phyloP scores from a whole-genome alignment of 2,888 invertebrate genomes.

The Nezara viridula region DNA sequence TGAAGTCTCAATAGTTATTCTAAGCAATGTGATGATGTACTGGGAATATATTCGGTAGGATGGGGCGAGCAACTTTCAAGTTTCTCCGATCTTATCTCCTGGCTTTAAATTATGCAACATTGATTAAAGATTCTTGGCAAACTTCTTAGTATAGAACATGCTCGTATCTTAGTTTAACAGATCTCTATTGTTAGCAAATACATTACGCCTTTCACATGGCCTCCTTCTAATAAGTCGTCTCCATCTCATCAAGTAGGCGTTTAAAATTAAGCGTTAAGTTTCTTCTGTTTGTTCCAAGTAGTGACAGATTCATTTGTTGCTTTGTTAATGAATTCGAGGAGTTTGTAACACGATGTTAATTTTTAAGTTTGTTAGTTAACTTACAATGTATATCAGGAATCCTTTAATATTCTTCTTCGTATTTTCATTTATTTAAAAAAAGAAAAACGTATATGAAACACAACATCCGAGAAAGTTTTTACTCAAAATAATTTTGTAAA shows the following conservation, averaged over 20 bases:
- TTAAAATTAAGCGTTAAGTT: not conserved
- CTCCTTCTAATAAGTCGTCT: constrained; percentile 6
- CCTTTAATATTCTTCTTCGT: too few species aligned
- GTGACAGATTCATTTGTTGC: not conserved
- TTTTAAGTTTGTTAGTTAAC: too few species aligned
- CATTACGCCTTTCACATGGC: constrained; percentile 9
- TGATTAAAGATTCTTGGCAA: constrained; percentile 27
- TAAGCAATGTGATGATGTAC: not conserved
- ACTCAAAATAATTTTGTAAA: too few species aligned
- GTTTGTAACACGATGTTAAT: too few species aligned
- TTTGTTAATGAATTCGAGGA: not conserved
- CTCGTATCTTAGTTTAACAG: constrained; percentile 18
- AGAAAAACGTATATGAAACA: too few species aligned
- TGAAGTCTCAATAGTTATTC: not conserved
- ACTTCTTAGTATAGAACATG: constrained; percentile 12
- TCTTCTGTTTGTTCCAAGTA: not conserved
- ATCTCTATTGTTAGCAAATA: constrained; percentile 31
- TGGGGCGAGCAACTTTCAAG: not conserved
- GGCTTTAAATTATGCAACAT: constrained; percentile 27
- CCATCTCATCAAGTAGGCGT: constrained; percentile 9
- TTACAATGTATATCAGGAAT: too few species aligned
- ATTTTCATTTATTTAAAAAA: too few species aligned
- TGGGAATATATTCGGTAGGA: not conserved
- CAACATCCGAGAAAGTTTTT: too few species aligned
- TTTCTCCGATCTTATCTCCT: constrained; percentile 9